These are phyloP conservation scores for Musca vetustissima DNA, from an alignment of 1,140 invertebrate genomes.

Conservation along the genomic window DNA sequence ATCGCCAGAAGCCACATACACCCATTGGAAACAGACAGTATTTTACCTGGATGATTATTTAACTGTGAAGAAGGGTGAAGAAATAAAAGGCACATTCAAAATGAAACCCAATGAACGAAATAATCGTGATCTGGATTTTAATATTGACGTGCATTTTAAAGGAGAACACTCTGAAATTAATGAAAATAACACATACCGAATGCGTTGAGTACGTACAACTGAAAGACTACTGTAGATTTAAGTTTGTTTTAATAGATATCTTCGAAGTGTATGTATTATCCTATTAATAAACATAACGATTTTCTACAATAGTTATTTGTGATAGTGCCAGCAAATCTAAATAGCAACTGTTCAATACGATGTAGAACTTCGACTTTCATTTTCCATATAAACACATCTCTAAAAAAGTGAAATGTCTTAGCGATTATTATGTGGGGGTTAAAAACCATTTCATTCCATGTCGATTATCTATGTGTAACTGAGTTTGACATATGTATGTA, in stretches of 20 bases:
- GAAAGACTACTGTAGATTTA: not conserved
- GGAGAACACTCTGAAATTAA: slow-evolving; percentile 89
- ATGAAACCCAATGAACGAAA: slow-evolving; percentile 96
- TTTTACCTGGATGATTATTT: slow-evolving; percentile 97
- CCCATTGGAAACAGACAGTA: slow-evolving; percentile 99
- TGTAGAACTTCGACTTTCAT: too few species aligned
- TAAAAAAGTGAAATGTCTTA: too few species aligned
- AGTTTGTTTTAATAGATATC: not conserved
- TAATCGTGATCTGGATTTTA: slow-evolving; percentile 96
- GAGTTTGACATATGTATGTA: too few species aligned
- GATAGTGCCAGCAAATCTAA: too few species aligned
- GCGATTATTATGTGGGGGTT: too few species aligned
- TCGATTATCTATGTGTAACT: too few species aligned
- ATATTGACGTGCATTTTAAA: slow-evolving; percentile 90
- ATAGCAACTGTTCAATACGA: too few species aligned
- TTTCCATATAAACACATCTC: too few species aligned
- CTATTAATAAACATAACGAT: too few species aligned
- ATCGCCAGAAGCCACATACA: slow-evolving; percentile 94
- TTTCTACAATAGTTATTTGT: too few species aligned
- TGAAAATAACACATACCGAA: slow-evolving; percentile 91
- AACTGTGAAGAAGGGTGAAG: slow-evolving; percentile 92
- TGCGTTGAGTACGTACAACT: slow-evolving; percentile 70
- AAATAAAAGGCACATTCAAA: slow-evolving; percentile 86
- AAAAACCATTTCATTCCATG: too few species aligned
- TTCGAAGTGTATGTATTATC: too few species aligned